Evolutionary conservation across 1,140 invertebrate species (phyloP), one percentile per base, ranked within the genome.

Genomic region (Aphelenchoides avenae): DNA sequence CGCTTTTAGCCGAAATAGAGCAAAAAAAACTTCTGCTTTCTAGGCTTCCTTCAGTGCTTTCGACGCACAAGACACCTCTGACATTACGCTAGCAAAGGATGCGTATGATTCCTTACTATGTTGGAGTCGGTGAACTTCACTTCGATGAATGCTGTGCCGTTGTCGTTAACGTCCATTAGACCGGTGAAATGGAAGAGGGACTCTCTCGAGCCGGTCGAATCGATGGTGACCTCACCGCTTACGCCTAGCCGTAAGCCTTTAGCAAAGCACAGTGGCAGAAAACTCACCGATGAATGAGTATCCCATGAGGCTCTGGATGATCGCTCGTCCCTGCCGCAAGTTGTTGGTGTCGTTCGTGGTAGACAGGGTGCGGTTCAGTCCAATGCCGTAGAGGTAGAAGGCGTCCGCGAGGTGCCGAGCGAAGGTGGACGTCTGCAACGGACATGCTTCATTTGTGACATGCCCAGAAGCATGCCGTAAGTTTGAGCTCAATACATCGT

Each of bases 141-240:
- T 51, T 34, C 36, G 5, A 47, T 52, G 49, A 20, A 41, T 7
- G 36, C 13, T 7, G 49, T 41, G 9, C 1, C 18, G 9, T 41
- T 15, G 5, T 26, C 18, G 9, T 7, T 11, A n/a, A n/a, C n/a
- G n/a, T n/a, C n/a, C n/a, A n/a, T n/a, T n/a, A n/a, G n/a, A n/a
- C n/a, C n/a, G n/a, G n/a, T 55, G 7, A 55, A 55, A 3, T 55
- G 52, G 7, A 55, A 89, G 76, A 89, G 87, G 4, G 87, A 87
- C 67, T 89, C 86, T 24, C 88, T 80, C 75, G 89, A 87, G 0
- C 88, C 88, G 65, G 87, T 86, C 46, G 86, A 84, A 68, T 89
- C 87, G 42, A 89, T 89, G 3, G 87, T 83, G 0, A 89, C 87
- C 68, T 87, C 85, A 0, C 87, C 88, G 18, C 52, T 55, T 13